phyloP scores from a whole-genome alignment of 2,797 vertebrate genomes.

The Chlorospingus semifuscus region DNA sequence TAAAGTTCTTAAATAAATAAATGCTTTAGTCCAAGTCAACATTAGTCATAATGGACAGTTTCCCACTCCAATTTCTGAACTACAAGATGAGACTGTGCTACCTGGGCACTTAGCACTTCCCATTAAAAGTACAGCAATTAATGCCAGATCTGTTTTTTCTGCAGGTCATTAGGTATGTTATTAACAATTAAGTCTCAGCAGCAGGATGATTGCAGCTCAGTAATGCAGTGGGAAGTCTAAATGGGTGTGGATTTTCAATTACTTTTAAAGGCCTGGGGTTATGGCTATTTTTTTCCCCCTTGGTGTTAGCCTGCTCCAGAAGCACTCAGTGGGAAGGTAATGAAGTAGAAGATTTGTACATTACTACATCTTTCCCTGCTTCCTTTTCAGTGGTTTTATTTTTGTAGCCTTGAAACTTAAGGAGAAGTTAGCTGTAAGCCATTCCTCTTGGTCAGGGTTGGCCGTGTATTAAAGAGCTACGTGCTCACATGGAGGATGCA shows the following conservation, averaged over 20 bases:
- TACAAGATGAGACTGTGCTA: background rate
- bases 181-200: constrained; percentile 30
- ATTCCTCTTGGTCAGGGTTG: background rate
- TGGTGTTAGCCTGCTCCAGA: constrained; percentile 10
- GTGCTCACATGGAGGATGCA: background rate
- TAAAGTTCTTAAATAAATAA: constrained; percentile 60
- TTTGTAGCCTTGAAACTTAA: constrained; percentile 36
- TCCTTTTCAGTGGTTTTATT: constrained; percentile 30
- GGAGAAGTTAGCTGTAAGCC: constrained; percentile 8
- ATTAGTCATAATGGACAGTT: constrained; percentile 4
- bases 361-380: constrained; percentile 6
- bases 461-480: background rate
- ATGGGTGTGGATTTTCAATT: constrained; percentile 20
- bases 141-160: background rate
- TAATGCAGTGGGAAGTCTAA: constrained; percentile 11
- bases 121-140: constrained; percentile 8
- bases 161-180: constrained; percentile 27
- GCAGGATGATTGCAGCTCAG: constrained; percentile 2
- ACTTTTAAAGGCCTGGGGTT: constrained; percentile 19
- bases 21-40: constrained; percentile 28
- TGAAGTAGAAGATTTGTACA: constrained; percentile 28
- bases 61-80: constrained; percentile 19
- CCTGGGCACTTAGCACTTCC: background rate
- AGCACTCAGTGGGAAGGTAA: constrained; percentile 32
- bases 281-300: background rate